phyloP scores from a whole-genome alignment of 2,888 invertebrate genomes.

The Dryobotodes eremita region DNA sequence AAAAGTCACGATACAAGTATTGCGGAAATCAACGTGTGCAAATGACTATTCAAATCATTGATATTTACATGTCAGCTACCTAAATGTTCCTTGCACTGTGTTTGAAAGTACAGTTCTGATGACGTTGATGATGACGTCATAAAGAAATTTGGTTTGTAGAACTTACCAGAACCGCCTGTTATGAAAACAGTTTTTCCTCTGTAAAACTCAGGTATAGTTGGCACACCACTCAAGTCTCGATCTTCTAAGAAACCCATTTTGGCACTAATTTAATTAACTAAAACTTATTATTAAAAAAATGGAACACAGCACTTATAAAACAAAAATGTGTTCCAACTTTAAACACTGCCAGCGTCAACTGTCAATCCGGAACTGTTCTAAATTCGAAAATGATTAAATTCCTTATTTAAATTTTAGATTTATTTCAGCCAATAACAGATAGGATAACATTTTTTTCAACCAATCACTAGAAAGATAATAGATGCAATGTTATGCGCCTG shows the following conservation, averaged over 20 bases:
- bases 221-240: constrained; percentile 71
- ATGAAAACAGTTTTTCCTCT: constrained; percentile 93
- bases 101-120: background rate
- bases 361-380: constrained; percentile 24
- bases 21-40: no score
- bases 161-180: constrained; percentile 94
- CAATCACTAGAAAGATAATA: constrained; percentile 35
- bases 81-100: no score
- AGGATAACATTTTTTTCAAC: background rate
- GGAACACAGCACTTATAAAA: background rate
- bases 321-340: constrained; percentile 9
- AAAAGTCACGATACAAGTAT: no score
- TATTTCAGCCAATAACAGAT: constrained; percentile 19
- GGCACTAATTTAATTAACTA: background rate
- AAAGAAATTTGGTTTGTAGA: background rate
- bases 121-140: background rate
- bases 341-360: constrained; percentile 36
- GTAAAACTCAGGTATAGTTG: constrained; percentile 92
- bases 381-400: constrained; percentile 21
- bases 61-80: no score
- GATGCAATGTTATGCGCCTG: constrained; percentile 11
- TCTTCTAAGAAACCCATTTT: constrained; percentile 82
- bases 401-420: constrained; percentile 23
- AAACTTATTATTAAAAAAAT: background rate
- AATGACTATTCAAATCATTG: no score